Percentiles rank a stretch among this genome's conserved stretches.
Conservation (phyloP, 2,888 invertebrate species). For the Machimus atricapillus region DNA sequence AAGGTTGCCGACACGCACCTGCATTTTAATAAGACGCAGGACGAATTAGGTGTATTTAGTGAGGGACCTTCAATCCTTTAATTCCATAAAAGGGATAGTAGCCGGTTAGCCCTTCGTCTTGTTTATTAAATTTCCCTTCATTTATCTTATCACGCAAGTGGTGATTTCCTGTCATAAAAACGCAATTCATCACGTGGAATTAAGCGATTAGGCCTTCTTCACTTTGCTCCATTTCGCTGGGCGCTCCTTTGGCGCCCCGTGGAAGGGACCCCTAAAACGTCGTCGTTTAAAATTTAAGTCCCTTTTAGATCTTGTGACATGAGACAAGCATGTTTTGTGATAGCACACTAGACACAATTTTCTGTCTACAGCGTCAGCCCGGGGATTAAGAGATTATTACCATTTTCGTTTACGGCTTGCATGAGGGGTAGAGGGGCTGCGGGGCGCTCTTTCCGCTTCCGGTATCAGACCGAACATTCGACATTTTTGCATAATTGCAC, state of each 20-base stretch:
- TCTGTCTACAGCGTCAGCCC: not conserved
- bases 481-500: conserved; percentile 32
- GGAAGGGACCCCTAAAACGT: not conserved
- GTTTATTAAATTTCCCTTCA: conserved; percentile 28
- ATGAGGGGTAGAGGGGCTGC: not conserved
- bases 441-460: not conserved
- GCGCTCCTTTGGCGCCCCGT: not conserved
- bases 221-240: not conserved
- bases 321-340: conserved; percentile 16
- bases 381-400: conserved; percentile 29
- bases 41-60: not conserved
- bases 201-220: conserved; percentile 27
- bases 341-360: not conserved
- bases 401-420: not conserved
- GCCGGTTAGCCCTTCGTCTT: not conserved
- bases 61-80: not conserved
- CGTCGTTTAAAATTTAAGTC: conserved; percentile 26
- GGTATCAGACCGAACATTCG: not conserved
- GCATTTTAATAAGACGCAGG: not conserved
- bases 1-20: not conserved
- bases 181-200: conserved; percentile 38
- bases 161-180: conserved; percentile 36
- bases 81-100: not conserved
- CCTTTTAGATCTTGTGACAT: conserved; percentile 7
- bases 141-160: conserved; percentile 25